These are phyloP conservation scores for Bufo gargarizans DNA, from an alignment of 2,113 vertebrate species.

Conservation along the genomic window DNA sequence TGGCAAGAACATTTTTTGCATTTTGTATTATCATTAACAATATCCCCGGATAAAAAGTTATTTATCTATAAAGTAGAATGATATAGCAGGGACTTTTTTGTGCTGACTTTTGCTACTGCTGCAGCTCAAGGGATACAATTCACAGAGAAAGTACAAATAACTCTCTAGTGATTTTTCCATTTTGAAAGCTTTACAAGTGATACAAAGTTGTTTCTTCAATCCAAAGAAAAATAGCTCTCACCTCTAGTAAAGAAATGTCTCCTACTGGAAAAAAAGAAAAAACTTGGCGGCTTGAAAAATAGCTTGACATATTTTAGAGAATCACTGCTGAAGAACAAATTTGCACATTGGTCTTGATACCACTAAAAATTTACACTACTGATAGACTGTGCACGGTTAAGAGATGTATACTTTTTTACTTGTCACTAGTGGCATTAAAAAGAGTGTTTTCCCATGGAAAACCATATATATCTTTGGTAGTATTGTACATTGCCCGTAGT, in stretches of 20 bases:
- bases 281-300: constrained; percentile 17
- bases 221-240: constrained; percentile 6
- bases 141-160: constrained; percentile 25
- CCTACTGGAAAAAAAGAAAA: neutral
- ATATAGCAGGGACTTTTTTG: neutral
- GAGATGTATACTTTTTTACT: neutral
- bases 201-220: constrained; percentile 16
- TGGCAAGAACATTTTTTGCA: neutral
- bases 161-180: constrained; percentile 28
- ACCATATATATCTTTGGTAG: neutral
- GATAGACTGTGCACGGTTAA: neutral
- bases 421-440: neutral
- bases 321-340: neutral
- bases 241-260: constrained; percentile 7
- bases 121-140: constrained; percentile 18
- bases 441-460: neutral
- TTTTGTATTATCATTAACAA: constrained; percentile 21
- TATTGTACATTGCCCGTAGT: neutral
- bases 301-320: neutral
- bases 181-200: constrained; percentile 32
- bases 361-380: neutral
- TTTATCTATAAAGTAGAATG: constrained; percentile 2
- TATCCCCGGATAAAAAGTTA: neutral
- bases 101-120: constrained; percentile 9
- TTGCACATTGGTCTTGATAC: neutral